Percentiles rank a stretch among this genome's conserved stretches.
Conservation (phyloP, 2,797 vertebrate species). For the Hafferia zeledoni region DNA sequence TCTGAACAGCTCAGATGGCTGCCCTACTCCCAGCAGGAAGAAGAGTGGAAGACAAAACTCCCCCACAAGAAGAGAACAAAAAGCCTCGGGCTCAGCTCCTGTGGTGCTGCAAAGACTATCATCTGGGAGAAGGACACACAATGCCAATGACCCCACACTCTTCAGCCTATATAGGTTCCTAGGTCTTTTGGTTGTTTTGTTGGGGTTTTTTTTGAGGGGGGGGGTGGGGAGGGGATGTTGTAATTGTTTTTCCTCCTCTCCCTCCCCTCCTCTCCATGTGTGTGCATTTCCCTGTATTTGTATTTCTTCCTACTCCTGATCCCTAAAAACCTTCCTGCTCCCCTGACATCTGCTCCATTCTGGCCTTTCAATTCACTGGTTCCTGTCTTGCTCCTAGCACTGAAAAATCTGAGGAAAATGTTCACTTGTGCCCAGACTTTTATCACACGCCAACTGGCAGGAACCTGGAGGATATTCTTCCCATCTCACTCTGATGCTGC, state of each 20-base stretch:
- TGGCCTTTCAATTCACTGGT: neutral
- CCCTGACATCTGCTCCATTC: neutral
- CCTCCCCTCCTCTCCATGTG: rapidly evolving
- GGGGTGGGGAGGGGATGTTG: too few relatives aligned
- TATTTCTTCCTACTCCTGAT: neutral
- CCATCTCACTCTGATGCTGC: neutral
- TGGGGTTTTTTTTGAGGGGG: too few relatives aligned
- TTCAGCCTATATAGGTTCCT: neutral
- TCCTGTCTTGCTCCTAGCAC: rapidly evolving
- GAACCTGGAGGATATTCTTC: neutral
- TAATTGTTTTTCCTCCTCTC: neutral
- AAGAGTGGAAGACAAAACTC: neutral
- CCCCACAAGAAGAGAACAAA: neutral
- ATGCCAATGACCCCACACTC: neutral
- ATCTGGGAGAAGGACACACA: neutral
- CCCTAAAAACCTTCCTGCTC: neutral
- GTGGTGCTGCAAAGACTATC: neutral
- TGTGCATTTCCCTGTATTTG: neutral
- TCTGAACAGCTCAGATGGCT: neutral
- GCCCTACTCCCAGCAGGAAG: neutral
- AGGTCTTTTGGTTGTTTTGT: neutral
- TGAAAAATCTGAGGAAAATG: neutral
- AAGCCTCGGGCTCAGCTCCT: neutral
- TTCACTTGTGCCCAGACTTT: neutral
- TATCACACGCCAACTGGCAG: neutral